Evolutionary conservation across 2,888 invertebrate genomes (phyloP), one percentile per base, ranked within the genome.

Genomic region (Lycia hirtaria): DNA sequence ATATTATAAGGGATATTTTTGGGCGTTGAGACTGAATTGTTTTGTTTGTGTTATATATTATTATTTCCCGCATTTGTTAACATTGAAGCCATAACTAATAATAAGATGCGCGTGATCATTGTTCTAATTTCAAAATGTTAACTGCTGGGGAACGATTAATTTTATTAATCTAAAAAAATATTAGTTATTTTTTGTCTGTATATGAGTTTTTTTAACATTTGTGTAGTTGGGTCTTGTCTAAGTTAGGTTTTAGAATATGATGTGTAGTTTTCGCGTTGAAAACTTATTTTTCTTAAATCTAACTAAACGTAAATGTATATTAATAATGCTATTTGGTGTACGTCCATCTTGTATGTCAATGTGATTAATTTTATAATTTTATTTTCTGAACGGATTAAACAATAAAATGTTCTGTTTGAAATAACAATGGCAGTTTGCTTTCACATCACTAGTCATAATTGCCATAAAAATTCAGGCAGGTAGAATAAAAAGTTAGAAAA

Each of bases 371-470:
- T 86, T 71, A 75, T 76, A 74, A 75, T 70, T 74, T 87, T 88
- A 83, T 87, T 88, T 83, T 87, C 85, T 88, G 85, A 89, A 90
- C 89, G 91, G 88, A 90, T 91, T 89, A 88, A 89, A 87, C 85
- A 91, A 92, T 92, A 90, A 92, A 92, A 91, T 92, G 92, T 92
- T 92, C 91, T 92, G 91, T 92, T 92, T 92, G 87, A 85, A 88
- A 88, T 89, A 83, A 81, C 68, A 68, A 65, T 76, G 72, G 84
- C 70, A 78, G 85, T 92, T 91, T 90, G 68, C 68, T 64, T 65
- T 33, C 24, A 56, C 56, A 54, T 30, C 61, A 44, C 56, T 53
- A 55, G 5, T 6, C 4, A 26, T 47, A 32, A 49, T 35, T 53
- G 60, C 59, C 59, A 62, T 28, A 19, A 15, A 6, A 15, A 54